phyloP scores from a whole-genome alignment of 2,888 invertebrate genomes.

The Orthosia incerta region DNA sequence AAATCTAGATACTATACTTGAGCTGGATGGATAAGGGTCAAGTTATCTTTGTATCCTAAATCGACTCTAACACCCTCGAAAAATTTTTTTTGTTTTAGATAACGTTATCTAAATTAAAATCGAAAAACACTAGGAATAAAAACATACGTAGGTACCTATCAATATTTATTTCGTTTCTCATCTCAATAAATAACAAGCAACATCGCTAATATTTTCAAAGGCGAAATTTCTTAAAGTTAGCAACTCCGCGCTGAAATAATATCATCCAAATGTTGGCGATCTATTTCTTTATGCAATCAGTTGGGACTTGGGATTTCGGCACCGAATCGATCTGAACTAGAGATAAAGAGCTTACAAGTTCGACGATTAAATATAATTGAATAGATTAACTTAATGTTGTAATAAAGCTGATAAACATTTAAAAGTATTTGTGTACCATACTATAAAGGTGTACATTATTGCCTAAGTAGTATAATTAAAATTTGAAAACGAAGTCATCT shows the following conservation, averaged over 20 bases:
- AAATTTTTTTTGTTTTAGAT: too few species aligned
- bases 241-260: constrained; percentile 13
- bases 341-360: constrained; percentile 38
- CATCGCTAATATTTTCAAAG: constrained; percentile 30
- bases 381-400: too few species aligned
- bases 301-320: constrained; percentile 51
- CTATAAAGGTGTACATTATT: neutral
- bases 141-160: constrained; percentile 11
- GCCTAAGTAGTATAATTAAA: neutral
- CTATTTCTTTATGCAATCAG: constrained; percentile 51
- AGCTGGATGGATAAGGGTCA: neutral
- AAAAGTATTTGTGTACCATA: neutral
- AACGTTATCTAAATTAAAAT: constrained; percentile 13
- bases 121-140: constrained; percentile 9
- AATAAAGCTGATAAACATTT: too few species aligned
- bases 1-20: too few species aligned
- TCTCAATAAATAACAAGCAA: constrained; percentile 35
- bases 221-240: constrained; percentile 29
- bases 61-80: neutral
- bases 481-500: neutral
- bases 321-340: constrained; percentile 51
- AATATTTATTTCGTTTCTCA: constrained; percentile 26
- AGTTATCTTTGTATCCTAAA: constrained; percentile 7
- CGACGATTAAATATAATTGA: constrained; percentile 21
- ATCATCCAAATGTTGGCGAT: constrained; percentile 36